These are phyloP conservation scores for silkworm (Bombyx mori) DNA, from an alignment of 1,140 invertebrate species.

Conservation along the genomic window ASM3026992v2 NC_085116.1:6443001-6443500, in stretches of 20 bases:
- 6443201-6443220: not conserved
- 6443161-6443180: conserved; percentile 12
- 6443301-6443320: conserved; percentile 32
- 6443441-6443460: conserved; percentile 4
- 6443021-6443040: conserved; percentile 21
- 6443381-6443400: conserved; percentile 44
- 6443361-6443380: conserved; percentile 29
- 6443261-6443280: conserved; percentile 46
- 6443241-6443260: not conserved
- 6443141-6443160: conserved; percentile 12
- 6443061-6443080: conserved; percentile 20
- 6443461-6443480: no score
- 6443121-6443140: conserved; percentile 10
- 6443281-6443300: conserved; percentile 54
- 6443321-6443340: conserved; percentile 48
- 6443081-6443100: conserved; percentile 16
- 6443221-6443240: no score
- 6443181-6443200: conserved; percentile 9
- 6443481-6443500: no score
- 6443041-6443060: conserved; percentile 22
- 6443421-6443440: conserved; percentile 10
- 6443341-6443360: conserved; percentile 45
- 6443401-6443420: conserved; percentile 52
- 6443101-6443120: conserved; percentile 15
- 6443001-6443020: conserved; percentile 18